These are phyloP conservation scores for Isoperla grammatica DNA, from an alignment of 2,888 invertebrate genomes.

Conservation along the genomic window DNA sequence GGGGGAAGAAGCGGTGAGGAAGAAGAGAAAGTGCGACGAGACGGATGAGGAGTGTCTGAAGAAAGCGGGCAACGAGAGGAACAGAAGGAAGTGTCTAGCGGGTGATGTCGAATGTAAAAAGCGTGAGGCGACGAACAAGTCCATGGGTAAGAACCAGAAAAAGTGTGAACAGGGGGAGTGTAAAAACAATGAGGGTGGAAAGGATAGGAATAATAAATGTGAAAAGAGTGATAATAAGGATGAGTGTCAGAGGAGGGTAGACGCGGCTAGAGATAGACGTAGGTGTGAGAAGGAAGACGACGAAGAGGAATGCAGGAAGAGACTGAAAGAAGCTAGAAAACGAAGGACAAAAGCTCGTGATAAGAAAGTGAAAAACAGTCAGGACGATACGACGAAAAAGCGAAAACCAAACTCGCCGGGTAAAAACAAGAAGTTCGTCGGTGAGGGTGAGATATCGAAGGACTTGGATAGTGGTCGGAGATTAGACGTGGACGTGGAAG, in stretches of 20 bases:
- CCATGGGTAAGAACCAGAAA: not conserved
- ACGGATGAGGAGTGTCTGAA: constrained; percentile 22
- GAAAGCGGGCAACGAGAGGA: not conserved
- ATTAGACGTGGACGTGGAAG: not conserved
- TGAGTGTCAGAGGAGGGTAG: constrained; percentile 42
- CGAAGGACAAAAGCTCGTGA: constrained; percentile 3
- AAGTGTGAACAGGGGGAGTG: constrained; percentile 10
- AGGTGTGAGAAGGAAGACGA: constrained; percentile 46
- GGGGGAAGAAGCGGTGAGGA: constrained; percentile 20
- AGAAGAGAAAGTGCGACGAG: constrained; percentile 43
- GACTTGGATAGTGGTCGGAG: constrained; percentile 4
- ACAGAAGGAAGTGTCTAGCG: not conserved
- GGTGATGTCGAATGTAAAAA: constrained; percentile 5
- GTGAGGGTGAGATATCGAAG: constrained; percentile 4
- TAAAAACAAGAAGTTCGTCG: constrained; percentile 7
- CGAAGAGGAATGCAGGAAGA: constrained; percentile 25
- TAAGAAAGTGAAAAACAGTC: not conserved
- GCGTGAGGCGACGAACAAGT: not conserved
- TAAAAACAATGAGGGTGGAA: no score
- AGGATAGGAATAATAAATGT: no score
- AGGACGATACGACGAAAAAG: constrained; percentile 3
- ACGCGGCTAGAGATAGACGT: constrained; percentile 37
- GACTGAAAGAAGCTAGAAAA: constrained; percentile 27
- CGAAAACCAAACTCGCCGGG: constrained; percentile 3
- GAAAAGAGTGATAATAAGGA: not conserved